Evolutionary conservation across 1,140 invertebrate species (phyloP).

Genomic region (Palaemon carinicauda): DNA sequence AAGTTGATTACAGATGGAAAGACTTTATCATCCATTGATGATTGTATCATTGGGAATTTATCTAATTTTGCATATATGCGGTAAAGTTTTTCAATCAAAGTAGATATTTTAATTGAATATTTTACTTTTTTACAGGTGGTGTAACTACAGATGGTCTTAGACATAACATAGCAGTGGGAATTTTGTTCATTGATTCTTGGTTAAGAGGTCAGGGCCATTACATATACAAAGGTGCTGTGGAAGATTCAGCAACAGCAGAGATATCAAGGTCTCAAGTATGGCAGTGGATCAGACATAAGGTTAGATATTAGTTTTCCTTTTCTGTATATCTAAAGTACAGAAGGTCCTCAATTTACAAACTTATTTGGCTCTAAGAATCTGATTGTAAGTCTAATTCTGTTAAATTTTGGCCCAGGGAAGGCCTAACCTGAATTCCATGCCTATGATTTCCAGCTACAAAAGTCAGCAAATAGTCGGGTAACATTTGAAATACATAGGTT

Average conservation of each 20-base stretch:
- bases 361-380: too few species aligned
- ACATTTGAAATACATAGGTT: too few species aligned
- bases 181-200: slow-evolving; percentile 76
- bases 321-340: neutral
- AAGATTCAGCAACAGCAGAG: slow-evolving; percentile 80
- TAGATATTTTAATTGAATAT: too few species aligned
- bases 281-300: slow-evolving; percentile 77
- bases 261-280: slow-evolving; percentile 77
- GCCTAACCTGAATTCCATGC: too few species aligned
- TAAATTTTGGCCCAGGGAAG: too few species aligned
- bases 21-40: too few species aligned
- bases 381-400: too few species aligned
- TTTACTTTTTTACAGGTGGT: slow-evolving; percentile 72
- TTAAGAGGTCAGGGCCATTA: slow-evolving; percentile 75
- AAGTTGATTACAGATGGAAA: neutral
- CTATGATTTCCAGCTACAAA: too few species aligned
- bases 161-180: slow-evolving; percentile 73
- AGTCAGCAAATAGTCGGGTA: too few species aligned
- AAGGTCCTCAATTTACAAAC: too few species aligned
- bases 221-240: slow-evolving; percentile 72
- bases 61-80: slow-evolving; percentile 64
- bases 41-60: slow-evolving; percentile 42
- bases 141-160: slow-evolving; percentile 72
- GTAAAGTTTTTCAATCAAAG: too few species aligned
- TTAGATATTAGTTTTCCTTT: slow-evolving; percentile 60